Evolutionary conservation across 2,888 invertebrate species (phyloP), one percentile per base, ranked within the genome.

Genomic region (Sinhomidia bicolor): DNA sequence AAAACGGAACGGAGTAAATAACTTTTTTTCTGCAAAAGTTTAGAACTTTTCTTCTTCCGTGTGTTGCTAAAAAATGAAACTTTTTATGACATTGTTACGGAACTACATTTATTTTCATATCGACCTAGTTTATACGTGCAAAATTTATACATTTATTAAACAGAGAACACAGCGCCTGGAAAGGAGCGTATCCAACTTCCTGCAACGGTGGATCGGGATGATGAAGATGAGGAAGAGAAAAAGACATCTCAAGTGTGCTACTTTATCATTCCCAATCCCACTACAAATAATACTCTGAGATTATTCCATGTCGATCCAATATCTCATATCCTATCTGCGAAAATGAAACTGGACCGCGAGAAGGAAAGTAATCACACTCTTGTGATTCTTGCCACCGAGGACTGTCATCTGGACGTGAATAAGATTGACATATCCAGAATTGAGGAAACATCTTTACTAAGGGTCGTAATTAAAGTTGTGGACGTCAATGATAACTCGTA

Each of bases 401-500:
- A 97, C 93, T 98, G 98, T 93, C 93, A 76, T 84, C 92, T 62
- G 32, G 90, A 90, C 47, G 81, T 88, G 87, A 92, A 44, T 86
- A 89, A 83, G 54, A 65, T 89, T 68, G 82, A 85, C 71, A 26
- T 85, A 23, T 68, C 81, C 12, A 62, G 79, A 10, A 60, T 89
- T 32, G 91, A 91, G 29, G 89, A 92, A 83, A 91, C 92, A 29
- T 88, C 91, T 14, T 94, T 96, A 1, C 94, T 98, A 0, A 95
- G 95, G 92, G 95, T 97, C 0, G 93, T 95, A 10, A 94, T 98
- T 0, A 95, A 94, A 84, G 96, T 99, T 0, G 94, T 95, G 62
- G 99, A 99, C 93, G 95, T 98, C 1, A 99, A 99, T 93, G 99
- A 99, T 93, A 98, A 99, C 74, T 36, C 89, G 91, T 90, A 81